These are phyloP conservation scores for Philopotamus ludificatus DNA, from an alignment of 1,140 invertebrate genomes.

Conservation along the genomic window DNA sequence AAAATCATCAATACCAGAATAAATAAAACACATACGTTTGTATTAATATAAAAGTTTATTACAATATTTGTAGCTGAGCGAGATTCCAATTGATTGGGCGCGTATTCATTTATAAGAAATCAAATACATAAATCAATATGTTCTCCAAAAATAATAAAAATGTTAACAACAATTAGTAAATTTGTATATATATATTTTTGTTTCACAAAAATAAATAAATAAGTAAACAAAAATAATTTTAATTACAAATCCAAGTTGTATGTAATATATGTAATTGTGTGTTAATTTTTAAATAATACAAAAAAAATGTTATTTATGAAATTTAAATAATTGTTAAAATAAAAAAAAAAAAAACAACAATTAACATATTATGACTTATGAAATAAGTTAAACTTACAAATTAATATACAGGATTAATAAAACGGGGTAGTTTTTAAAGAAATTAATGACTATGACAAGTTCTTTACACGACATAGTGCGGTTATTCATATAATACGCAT, in stretches of 20 bases:
- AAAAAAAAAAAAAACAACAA: conserved; percentile 1
- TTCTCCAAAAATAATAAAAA: background rate
- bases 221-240: background rate
- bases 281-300: conserved; percentile 5
- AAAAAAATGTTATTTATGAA: conserved; percentile 15
- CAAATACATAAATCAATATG: background rate
- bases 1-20: background rate
- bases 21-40: no score
- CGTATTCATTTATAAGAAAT: no score
- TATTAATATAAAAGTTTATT: background rate
- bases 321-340: conserved; percentile 19
- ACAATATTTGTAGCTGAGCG: background rate
- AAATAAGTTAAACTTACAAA: conserved; percentile 19
- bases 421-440: background rate
- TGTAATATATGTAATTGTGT: conserved; percentile 6
- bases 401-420: conserved; percentile 1
- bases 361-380: conserved; percentile 6
- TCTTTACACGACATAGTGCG: background rate
- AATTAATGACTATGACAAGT: conserved; percentile 22
- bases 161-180: background rate
- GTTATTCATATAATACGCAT: background rate
- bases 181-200: background rate
- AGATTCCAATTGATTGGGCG: no score
- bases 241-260: background rate
- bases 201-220: background rate